Percentiles rank a stretch among this genome's conserved stretches.
phyloP scores from a whole-genome alignment of 2,797 vertebrate genomes.

The Todus mexicanus region DNA sequence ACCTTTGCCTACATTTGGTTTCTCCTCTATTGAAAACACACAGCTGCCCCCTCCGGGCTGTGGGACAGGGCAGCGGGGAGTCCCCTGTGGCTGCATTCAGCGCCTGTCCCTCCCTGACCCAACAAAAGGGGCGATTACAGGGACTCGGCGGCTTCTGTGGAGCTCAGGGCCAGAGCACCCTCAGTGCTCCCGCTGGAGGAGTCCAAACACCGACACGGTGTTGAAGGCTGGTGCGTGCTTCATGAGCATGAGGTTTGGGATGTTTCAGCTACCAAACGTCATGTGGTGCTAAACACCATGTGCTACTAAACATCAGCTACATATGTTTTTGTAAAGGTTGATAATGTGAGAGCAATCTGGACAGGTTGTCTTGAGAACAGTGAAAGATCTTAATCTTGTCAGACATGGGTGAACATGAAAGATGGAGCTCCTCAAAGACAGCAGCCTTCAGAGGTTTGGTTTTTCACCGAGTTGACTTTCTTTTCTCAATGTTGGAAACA shows the following conservation, averaged over 20 bases:
- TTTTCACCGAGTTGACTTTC: neutral
- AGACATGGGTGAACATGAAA: accelerated
- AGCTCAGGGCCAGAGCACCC: neutral
- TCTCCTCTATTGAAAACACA: accelerated
- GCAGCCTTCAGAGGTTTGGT: neutral
- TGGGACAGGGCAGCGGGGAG: accelerated
- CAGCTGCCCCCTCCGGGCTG: accelerated
- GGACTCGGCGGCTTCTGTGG: neutral
- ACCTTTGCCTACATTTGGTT: accelerated
- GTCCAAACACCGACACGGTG: accelerated
- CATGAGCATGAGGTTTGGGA: accelerated
- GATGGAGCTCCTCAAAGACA: neutral
- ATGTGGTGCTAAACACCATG: accelerated
- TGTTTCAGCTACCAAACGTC: neutral
- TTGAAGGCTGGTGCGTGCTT: neutral
- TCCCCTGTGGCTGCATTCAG: accelerated
- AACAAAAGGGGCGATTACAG: accelerated
- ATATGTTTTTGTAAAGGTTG: neutral
- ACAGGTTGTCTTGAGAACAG: neutral
- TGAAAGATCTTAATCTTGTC: neutral
- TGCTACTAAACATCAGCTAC: neutral
- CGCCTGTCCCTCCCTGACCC: accelerated
- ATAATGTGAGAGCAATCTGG: neutral
- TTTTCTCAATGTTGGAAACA: neutral
- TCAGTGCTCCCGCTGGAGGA: accelerated